These are phyloP conservation scores for Battus philenor DNA, from an alignment of 1,140 invertebrate genomes.

Conservation along the genomic window DNA sequence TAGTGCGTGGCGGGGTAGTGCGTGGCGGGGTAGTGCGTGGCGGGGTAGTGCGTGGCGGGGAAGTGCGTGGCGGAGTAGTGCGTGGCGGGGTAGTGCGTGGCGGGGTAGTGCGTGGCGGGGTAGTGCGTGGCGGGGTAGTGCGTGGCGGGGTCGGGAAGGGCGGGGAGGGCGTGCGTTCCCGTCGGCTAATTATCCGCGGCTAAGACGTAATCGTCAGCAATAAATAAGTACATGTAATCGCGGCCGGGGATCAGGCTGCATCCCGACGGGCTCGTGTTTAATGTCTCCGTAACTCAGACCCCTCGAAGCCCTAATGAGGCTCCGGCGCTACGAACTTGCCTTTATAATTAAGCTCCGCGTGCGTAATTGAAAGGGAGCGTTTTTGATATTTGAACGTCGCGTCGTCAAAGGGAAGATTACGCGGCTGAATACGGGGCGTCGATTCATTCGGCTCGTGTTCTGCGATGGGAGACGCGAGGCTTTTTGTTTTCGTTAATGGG, in stretches of 20 bases:
- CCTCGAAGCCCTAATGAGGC: conserved; percentile 30
- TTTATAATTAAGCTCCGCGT: conserved; percentile 42
- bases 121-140: too few relatives aligned
- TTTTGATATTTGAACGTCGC: conserved; percentile 46
- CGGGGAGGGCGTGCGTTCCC: too few relatives aligned
- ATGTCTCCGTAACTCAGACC: conserved; percentile 31
- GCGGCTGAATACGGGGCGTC: neutral
- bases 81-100: too few relatives aligned
- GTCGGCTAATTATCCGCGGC: too few relatives aligned
- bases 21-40: too few relatives aligned
- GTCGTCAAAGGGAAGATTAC: conserved; percentile 18
- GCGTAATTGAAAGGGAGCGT: conserved; percentile 46
- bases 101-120: too few relatives aligned
- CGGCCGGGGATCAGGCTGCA: conserved; percentile 18
- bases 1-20: too few relatives aligned
- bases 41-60: too few relatives aligned
- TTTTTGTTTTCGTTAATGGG: too few relatives aligned
- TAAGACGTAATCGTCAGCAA: conserved; percentile 20
- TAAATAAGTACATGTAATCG: conserved; percentile 21
- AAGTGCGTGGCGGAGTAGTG: too few relatives aligned
- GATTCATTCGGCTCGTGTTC: neutral
- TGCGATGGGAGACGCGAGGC: too few relatives aligned
- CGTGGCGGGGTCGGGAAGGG: too few relatives aligned
- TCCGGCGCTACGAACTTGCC: conserved; percentile 15
- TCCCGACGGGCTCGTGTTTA: conserved; percentile 24